These are phyloP conservation scores for Scopus umbretta DNA, from an alignment of 2,113 vertebrate species.

Conservation along the genomic window DNA sequence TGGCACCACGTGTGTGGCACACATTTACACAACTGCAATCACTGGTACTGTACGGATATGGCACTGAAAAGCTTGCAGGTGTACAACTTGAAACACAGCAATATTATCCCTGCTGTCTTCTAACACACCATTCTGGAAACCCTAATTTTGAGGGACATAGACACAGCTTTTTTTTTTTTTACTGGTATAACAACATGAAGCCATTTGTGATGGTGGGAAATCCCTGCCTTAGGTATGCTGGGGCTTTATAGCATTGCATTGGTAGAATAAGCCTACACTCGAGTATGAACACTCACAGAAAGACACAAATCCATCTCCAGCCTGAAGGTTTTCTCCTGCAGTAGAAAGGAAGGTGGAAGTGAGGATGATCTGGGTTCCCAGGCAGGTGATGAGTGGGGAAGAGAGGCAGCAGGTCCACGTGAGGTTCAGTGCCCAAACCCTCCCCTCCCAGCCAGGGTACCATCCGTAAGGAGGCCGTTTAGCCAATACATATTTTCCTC, in stretches of 20 bases:
- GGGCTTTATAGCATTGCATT: neutral
- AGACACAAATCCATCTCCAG: neutral
- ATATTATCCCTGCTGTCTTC: neutral
- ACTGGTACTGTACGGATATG: fast-evolving
- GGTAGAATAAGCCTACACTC: neutral
- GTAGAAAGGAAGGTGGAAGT: neutral
- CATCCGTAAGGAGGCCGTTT: constrained; percentile 57
- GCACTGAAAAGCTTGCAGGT: neutral
- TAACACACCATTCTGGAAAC: neutral
- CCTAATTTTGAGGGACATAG: neutral
- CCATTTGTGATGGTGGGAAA: neutral
- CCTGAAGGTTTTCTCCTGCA: neutral
- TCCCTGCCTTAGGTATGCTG: neutral
- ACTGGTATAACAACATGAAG: neutral
- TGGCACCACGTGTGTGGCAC: neutral
- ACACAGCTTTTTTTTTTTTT: constrained; percentile 2
- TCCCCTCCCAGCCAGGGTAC: constrained; percentile 1
- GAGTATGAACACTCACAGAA: neutral
- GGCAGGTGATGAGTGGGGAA: neutral
- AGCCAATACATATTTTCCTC: constrained; percentile 73
- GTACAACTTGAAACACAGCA: neutral
- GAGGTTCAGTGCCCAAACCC: neutral
- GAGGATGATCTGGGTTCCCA: constrained; percentile 6
- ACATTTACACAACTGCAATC: neutral
- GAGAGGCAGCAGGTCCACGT: neutral